Conservation (phyloP, 2,113 vertebrate species). For the Panthera tigris region DNA sequence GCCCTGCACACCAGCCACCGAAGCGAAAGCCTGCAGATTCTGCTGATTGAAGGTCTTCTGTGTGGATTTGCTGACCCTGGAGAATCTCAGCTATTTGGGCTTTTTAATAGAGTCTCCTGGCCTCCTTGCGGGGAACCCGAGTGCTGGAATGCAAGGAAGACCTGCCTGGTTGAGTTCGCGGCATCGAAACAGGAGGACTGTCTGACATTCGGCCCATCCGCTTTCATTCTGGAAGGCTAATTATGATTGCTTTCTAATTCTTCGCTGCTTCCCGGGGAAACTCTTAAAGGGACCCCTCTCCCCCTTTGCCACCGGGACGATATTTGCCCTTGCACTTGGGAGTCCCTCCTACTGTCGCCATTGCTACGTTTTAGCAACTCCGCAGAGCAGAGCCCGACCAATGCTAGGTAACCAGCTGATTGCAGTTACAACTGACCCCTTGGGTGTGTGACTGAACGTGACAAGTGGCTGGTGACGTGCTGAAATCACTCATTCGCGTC, state of each 20-base stretch:
- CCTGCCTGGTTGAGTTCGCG: not conserved
- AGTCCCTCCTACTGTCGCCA: not conserved
- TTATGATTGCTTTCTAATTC: not conserved
- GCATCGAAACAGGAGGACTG: rapidly evolving
- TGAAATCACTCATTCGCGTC: not conserved
- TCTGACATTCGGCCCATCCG: not conserved
- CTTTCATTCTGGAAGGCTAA: not conserved
- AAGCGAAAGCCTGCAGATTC: not conserved
- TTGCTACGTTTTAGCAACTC: not conserved
- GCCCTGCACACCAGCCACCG: not conserved
- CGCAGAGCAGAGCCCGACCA: not conserved
- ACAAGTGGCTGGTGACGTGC: slow-evolving; percentile 50
- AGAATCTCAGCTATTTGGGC: not conserved
- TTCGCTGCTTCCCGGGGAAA: not conserved
- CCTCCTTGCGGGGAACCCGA: not conserved
- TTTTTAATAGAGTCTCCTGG: slow-evolving; percentile 20
- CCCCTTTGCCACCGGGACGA: not conserved
- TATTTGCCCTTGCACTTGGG: not conserved
- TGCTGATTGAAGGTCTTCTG: slow-evolving; percentile 63
- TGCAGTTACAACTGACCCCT: slow-evolving; percentile 5
- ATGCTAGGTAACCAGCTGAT: not conserved
- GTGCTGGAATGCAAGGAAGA: not conserved
- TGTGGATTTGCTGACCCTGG: slow-evolving; percentile 63
- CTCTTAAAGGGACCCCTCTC: not conserved
- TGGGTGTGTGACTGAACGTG: not conserved